Evolutionary conservation across 1,140 invertebrate species (phyloP).

Genomic region (Diabrotica virgifera): DNA sequence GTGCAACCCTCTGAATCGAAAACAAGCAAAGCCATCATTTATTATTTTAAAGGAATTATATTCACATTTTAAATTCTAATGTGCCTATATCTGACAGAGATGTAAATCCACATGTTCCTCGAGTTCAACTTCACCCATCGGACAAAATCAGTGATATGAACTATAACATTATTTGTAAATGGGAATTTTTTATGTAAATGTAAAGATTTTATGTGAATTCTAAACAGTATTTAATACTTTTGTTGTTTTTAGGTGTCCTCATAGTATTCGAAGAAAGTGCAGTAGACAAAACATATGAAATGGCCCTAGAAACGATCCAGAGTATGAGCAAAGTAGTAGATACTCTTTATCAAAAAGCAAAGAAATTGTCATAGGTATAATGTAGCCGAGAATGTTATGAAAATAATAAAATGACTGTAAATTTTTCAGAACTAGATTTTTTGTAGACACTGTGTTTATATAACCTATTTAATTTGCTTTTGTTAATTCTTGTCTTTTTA

Average conservation of each 20-base stretch:
- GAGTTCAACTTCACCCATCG: too few species aligned
- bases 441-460: slow-evolving; percentile 26
- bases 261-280: slow-evolving; percentile 95
- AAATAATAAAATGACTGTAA: slow-evolving; percentile 41
- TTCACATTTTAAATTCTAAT: too few species aligned
- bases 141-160: too few species aligned
- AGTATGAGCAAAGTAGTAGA: slow-evolving; percentile 99
- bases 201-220: too few species aligned
- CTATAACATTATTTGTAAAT: too few species aligned
- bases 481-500: background rate
- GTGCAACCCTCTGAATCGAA: too few species aligned
- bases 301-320: slow-evolving; percentile 94
- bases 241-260: slow-evolving; percentile 64
- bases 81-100: too few species aligned
- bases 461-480: slow-evolving; percentile 4
- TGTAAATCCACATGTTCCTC: too few species aligned
- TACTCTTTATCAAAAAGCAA: slow-evolving; percentile 96
- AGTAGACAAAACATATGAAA: slow-evolving; percentile 96
- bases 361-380: slow-evolving; percentile 86
- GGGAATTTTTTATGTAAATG: too few species aligned
- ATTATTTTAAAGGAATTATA: too few species aligned
- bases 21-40: too few species aligned
- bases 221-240: background rate
- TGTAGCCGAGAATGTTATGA: slow-evolving; percentile 25
- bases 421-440: slow-evolving; percentile 25